Percentiles rank a stretch among this genome's conserved stretches.
Conservation (phyloP, 2,888 invertebrate species). For the Spialia ferax region DNA sequence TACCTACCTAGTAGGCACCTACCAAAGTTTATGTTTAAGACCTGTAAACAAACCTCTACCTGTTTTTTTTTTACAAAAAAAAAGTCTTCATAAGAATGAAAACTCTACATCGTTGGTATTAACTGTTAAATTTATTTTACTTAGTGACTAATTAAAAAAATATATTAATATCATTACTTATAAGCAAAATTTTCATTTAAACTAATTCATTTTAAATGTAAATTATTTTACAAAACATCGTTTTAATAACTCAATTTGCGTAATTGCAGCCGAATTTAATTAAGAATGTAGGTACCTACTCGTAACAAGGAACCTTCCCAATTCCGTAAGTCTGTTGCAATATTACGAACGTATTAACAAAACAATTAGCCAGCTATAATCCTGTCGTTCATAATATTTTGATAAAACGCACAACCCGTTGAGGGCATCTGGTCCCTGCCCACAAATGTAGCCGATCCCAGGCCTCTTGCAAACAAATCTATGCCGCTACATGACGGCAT, state of each 20-base stretch:
- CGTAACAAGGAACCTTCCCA: conserved; percentile 12
- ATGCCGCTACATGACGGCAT: conserved; percentile 17
- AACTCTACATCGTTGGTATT: too few species aligned
- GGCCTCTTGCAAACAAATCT: conserved; percentile 48
- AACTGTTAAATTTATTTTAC: too few species aligned
- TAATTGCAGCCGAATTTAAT: conserved; percentile 30
- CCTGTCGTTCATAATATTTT: conserved; percentile 64
- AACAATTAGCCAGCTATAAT: conserved; percentile 76
- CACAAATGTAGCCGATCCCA: conserved; percentile 61
- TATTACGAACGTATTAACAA: conserved; percentile 65
- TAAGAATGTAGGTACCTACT: conserved; percentile 28
- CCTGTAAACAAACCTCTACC: too few species aligned
- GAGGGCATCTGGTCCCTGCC: conserved; percentile 78
- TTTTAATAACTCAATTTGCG: conserved; percentile 12
- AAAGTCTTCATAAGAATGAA: too few species aligned
- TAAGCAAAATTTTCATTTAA: neutral
- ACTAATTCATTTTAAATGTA: neutral
- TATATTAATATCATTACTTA: too few species aligned
- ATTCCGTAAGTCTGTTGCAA: conserved; percentile 42
- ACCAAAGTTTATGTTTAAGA: too few species aligned
- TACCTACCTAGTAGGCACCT: too few species aligned
- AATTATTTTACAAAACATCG: conserved; percentile 1
- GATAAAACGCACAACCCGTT: conserved; percentile 68
- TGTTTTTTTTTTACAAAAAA: too few species aligned
- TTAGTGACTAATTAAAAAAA: too few species aligned